Conservation (phyloP, 1,140 invertebrate species). For the Ostrea edulis region DNA sequence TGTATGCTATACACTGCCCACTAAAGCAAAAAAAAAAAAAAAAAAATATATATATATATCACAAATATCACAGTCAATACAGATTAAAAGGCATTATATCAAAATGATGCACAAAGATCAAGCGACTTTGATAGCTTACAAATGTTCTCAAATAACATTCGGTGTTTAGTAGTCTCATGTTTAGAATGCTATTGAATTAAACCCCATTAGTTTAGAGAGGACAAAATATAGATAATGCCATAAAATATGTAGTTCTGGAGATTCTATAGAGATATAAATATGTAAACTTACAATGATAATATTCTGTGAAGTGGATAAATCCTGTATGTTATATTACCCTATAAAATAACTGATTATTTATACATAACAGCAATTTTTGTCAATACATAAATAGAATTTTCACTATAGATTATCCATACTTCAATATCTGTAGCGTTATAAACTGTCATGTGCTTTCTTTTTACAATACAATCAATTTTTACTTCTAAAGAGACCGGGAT, state of each 20-base stretch:
- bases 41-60: neutral
- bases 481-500: no score
- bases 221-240: slow-evolving; percentile 1
- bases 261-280: neutral
- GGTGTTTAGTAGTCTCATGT: neutral
- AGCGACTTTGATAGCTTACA: neutral
- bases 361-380: neutral
- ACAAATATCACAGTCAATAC: slow-evolving; percentile 19
- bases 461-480: no score
- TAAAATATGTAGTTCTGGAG: neutral
- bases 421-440: neutral
- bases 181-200: neutral
- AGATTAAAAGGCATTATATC: slow-evolving; percentile 3
- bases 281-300: neutral
- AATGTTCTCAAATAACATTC: neutral
- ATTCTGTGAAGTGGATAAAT: neutral
- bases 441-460: no score
- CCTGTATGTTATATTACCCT: neutral
- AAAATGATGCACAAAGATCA: neutral
- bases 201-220: neutral
- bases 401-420: neutral
- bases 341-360: slow-evolving; percentile 5
- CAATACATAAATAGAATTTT: neutral
- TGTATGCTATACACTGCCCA: slow-evolving; percentile 14
- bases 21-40: slow-evolving; percentile 4